Percentiles rank a stretch among this genome's conserved stretches.
These are phyloP conservation scores for Procambarus virginalis DNA, from an alignment of 1,140 invertebrate genomes.

Conservation along the genomic window DNA sequence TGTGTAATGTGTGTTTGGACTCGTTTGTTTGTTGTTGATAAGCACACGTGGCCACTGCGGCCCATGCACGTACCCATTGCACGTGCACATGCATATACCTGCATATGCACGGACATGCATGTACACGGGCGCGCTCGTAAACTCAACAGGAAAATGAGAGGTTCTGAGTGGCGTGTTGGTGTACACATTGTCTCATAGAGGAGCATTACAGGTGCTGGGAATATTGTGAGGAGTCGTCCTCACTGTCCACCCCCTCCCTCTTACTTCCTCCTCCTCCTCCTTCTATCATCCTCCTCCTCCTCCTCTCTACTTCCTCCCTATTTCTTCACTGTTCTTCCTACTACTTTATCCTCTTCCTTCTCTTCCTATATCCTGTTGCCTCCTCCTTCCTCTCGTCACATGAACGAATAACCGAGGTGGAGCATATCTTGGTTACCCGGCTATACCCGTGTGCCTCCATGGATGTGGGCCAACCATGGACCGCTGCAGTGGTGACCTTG, in stretches of 20 bases:
- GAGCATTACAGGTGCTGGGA: neutral
- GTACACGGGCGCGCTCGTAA: too few species aligned
- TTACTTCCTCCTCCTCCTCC: too few species aligned
- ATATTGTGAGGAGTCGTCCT: neutral
- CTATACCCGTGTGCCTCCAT: too few species aligned
- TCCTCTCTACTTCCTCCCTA: neutral
- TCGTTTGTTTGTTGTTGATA: too few species aligned
- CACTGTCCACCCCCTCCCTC: neutral
- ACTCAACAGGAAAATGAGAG: neutral
- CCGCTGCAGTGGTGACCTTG: too few species aligned
- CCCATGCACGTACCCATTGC: too few species aligned
- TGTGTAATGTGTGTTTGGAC: too few species aligned
- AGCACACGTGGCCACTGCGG: too few species aligned
- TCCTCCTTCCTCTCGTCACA: neutral
- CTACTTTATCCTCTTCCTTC: neutral
- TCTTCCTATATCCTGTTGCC: neutral
- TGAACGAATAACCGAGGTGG: too few species aligned
- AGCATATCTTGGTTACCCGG: too few species aligned
- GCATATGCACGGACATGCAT: neutral
- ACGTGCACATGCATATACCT: neutral
- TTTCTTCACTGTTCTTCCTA: too few species aligned
- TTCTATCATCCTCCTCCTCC: neutral
- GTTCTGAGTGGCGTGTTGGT: neutral
- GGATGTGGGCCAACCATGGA: too few species aligned
- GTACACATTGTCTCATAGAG: neutral